A percentile compares a stretch with the other conserved stretches of the same genome.
Conservation (phyloP, 2,888 invertebrate species). For the Argyra leucocephala region DNA sequence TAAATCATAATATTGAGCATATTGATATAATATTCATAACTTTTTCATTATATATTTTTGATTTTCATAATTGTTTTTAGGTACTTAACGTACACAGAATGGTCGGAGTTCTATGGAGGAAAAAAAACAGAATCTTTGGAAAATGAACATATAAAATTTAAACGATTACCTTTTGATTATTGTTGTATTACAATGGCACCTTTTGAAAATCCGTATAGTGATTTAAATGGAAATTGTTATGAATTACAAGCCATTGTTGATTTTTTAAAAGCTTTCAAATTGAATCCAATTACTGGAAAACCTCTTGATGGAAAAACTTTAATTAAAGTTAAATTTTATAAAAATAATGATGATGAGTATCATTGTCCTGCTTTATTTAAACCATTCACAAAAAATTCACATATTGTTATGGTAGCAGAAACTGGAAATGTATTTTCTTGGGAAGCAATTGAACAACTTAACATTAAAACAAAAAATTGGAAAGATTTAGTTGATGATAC, state of each 20-base stretch:
- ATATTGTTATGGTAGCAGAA: slow-evolving; percentile 78
- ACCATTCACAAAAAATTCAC: slow-evolving; percentile 83
- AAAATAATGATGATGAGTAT: slow-evolving; percentile 64
- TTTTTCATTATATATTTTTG: too few relatives aligned
- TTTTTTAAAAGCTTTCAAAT: slow-evolving; percentile 81
- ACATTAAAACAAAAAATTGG: slow-evolving; percentile 89
- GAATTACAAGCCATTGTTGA: slow-evolving; percentile 79
- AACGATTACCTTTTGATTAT: slow-evolving; percentile 84
- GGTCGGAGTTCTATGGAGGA: slow-evolving; percentile 80
- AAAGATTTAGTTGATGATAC: slow-evolving; percentile 86
- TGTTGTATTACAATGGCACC: slow-evolving; percentile 87
- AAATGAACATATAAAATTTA: slow-evolving; percentile 71
- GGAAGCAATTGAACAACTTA: slow-evolving; percentile 92
- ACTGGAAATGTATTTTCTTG: slow-evolving; percentile 93
- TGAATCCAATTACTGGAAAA: slow-evolving; percentile 90
- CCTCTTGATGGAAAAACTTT: slow-evolving; percentile 72
- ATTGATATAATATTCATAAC: background rate
- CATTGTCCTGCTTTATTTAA: slow-evolving; percentile 94
- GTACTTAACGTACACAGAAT: slow-evolving; percentile 41
- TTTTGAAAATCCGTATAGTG: slow-evolving; percentile 85
- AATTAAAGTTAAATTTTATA: slow-evolving; percentile 76
- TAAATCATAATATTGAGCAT: slow-evolving; percentile 2
- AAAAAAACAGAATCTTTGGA: slow-evolving; percentile 62
- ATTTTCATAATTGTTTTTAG: slow-evolving; percentile 24
- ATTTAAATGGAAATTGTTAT: slow-evolving; percentile 82